Evolutionary conservation across 2,888 invertebrate species (phyloP).

Genomic region (Philaethria dido): DNA sequence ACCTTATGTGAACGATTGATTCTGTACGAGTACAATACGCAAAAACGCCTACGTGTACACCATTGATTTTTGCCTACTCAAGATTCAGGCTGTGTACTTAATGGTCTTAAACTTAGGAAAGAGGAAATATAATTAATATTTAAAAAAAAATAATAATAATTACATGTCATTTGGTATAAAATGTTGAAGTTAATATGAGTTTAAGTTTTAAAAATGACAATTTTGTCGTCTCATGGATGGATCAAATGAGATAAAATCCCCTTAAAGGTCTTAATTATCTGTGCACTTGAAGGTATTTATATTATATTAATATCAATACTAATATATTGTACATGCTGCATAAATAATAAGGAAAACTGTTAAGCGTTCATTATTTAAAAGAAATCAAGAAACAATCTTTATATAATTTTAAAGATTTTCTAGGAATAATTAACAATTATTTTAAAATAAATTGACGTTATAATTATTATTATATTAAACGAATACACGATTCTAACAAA

Average conservation of each 20-base stretch:
- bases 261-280: no score
- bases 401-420: neutral
- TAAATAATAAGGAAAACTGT: neutral
- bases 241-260: no score
- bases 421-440: no score
- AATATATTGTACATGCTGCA: neutral
- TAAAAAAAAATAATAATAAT: neutral
- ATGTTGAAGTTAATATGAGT: no score
- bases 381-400: neutral
- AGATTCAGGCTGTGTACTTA: slow-evolving; percentile 11
- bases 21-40: slow-evolving; percentile 23
- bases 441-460: no score
- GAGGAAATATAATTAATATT: neutral
- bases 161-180: no score
- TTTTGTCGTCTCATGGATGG: no score
- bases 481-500: no score
- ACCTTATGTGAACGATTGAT: slow-evolving; percentile 36
- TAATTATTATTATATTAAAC: no score
- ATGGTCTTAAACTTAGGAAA: neutral
- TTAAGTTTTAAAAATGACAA: no score
- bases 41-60: slow-evolving; percentile 29
- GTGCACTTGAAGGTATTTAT: no score
- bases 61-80: slow-evolving; percentile 33
- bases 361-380: neutral
- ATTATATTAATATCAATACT: no score